phyloP scores from a whole-genome alignment of 2,888 invertebrate species.

The Polyommatus iphigenia region DNA sequence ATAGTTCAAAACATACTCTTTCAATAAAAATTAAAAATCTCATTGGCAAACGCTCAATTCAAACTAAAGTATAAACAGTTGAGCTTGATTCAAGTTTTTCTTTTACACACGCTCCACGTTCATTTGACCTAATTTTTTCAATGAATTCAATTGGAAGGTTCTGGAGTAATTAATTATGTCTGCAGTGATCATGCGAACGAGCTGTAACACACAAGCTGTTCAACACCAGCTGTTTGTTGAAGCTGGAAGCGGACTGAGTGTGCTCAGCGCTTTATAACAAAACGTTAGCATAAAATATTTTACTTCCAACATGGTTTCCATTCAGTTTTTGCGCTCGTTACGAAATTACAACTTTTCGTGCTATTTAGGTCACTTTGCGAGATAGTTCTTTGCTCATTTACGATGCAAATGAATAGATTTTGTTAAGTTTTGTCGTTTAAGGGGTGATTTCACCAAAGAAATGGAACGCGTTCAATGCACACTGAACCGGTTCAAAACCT shows the following conservation, averaged over 20 bases:
- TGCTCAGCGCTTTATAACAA: conserved; percentile 2
- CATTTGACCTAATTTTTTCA: conserved; percentile 7
- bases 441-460: no score
- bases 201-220: not conserved
- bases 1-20: not conserved
- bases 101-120: not conserved
- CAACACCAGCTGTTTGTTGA: conserved; percentile 7
- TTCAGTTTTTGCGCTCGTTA: conserved; percentile 4
- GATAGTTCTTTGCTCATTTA: conserved; percentile 10
- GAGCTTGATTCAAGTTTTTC: not conserved
- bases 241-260: conserved; percentile 2
- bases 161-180: conserved; percentile 12
- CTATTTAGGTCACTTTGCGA: conserved; percentile 1
- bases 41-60: not conserved
- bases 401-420: conserved; percentile 4
- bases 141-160: not conserved
- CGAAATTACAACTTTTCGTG: not conserved
- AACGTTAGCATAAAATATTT: conserved; percentile 3
- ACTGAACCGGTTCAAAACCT: no score
- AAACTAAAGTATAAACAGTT: not conserved
- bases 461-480: no score
- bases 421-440: not conserved
- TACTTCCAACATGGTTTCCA: conserved; percentile 1
- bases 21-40: not conserved
- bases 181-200: not conserved